A percentile compares a stretch with the other conserved stretches of the same genome.
Evolutionary conservation across 2,113 vertebrate genomes (phyloP).

Genomic region (Hippoglossus stenolepis): DNA sequence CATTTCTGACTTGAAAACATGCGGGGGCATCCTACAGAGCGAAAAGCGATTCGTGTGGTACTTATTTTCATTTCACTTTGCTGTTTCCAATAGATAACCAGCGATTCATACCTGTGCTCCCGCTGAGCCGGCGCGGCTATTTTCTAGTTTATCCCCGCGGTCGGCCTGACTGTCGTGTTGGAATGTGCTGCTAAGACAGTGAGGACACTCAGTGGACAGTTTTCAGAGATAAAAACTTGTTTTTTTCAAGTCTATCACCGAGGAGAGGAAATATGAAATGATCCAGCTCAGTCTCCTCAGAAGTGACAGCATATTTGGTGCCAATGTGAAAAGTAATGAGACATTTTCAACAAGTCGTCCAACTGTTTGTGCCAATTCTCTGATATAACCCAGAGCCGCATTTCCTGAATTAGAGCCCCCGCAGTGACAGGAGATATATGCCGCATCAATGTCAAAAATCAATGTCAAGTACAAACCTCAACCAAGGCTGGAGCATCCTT

Average conservation of each 20-base stretch:
- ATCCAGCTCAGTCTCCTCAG: no score
- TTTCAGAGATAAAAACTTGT: neutral
- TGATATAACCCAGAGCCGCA: neutral
- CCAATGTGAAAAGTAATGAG: neutral
- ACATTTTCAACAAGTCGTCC: neutral
- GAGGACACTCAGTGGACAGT: neutral
- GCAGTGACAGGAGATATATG: neutral
- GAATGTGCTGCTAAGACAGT: neutral
- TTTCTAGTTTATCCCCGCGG: slow-evolving; percentile 1
- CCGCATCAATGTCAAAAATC: no score
- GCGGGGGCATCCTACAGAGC: slow-evolving; percentile 9
- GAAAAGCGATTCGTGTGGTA: neutral
- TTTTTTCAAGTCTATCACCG: neutral
- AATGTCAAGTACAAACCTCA: no score
- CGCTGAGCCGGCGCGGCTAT: slow-evolving; percentile 7
- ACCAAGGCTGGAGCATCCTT: no score
- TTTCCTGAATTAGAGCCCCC: neutral
- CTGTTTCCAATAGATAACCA: slow-evolving; percentile 4
- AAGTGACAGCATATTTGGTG: neutral
- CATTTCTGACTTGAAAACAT: slow-evolving; percentile 41
- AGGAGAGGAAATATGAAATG: neutral
- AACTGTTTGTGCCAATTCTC: neutral
- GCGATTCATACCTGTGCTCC: slow-evolving; percentile 1
- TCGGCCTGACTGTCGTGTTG: neutral
- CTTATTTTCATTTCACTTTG: slow-evolving; percentile 15